Base-by-base conservation (phyloP, 2,888 invertebrate species). In the Oligia fasciuncula region DNA sequence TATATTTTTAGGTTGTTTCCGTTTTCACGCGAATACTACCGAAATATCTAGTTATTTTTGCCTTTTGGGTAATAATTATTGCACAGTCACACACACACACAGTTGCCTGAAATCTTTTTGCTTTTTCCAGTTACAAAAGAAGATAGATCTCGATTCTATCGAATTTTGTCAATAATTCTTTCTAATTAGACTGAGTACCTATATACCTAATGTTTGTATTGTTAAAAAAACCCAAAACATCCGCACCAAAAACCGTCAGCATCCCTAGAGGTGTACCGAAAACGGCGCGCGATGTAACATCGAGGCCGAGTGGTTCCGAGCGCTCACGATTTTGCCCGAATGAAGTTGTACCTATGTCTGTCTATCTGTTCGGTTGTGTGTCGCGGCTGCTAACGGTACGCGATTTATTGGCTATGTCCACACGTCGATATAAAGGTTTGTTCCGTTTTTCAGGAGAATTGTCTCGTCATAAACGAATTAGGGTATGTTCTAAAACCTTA, bases 261-360 rank as follows among this genome's bases (percentile, higher is more conserved):
- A 89, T 88, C 89, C 88, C 90, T 89, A 88, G 70, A 84, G 43
- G 43, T 82, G 73, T 51, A 86, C 88, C 88, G 73, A 89, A 89
- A 89, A 88, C 86, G 76, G 87, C 85, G 89, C 81, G 86, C 88
- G 86, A 88, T 88, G 87, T 88, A 54, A 87, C 84, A 85, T 90
- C 87, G 87, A 77, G 88, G 79, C 85, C 88, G 88, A 91, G 90
- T 91, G 90, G 91, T 92, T 93, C 92, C 93, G 93, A 92, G 83
- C 85, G 90, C 90, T 91, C 94, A 94, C 94, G 94, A 93, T 86
- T 91, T 84, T 88, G 80, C 84, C 89, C 92, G 91, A 91, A 94
- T 95, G 93, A 94, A 95, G 95, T 93, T 93, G 95, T 94, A 88
- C 88, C 85, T 84, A 88, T 90, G 92, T 89, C 85, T 86, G 86